Conservation (phyloP, 2,113 vertebrate genomes). For the Motacilla alba region DNA sequence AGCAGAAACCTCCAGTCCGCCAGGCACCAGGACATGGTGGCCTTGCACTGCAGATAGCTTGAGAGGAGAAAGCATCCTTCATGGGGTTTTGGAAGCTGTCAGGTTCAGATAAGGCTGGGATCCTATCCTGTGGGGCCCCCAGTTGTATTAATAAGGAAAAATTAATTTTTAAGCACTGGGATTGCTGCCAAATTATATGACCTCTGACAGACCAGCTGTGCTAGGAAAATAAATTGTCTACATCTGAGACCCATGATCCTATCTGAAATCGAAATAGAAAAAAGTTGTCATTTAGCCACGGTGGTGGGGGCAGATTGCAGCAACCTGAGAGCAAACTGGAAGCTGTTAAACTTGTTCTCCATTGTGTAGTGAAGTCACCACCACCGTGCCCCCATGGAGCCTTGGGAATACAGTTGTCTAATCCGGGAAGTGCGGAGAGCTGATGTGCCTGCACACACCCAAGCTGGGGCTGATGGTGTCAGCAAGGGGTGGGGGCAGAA, state of each 20-base stretch:
- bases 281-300: conserved; percentile 29
- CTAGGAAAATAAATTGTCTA: conserved; percentile 77
- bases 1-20: background rate
- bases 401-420: conserved; percentile 25
- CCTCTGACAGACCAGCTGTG: conserved; percentile 81
- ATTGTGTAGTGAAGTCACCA: conserved; percentile 16
- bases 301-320: background rate
- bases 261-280: conserved; percentile 59
- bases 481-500: background rate
- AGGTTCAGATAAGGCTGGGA: conserved; percentile 81
- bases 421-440: conserved; percentile 19
- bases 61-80: conserved; percentile 72
- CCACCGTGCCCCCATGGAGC: background rate
- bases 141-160: conserved; percentile 84
- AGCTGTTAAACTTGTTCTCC: conserved; percentile 15
- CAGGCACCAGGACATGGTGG: conserved; percentile 60
- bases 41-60: conserved; percentile 56
- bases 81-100: conserved; percentile 80
- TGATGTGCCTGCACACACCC: background rate
- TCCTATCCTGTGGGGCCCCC: conserved; percentile 76
- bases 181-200: conserved; percentile 82
- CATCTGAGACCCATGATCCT: conserved; percentile 68
- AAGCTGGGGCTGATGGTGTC: background rate
- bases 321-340: conserved; percentile 24
- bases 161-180: conserved; percentile 86